phyloP scores from a whole-genome alignment of 2,888 invertebrate genomes.

The Noctuana brunneofusca region DNA sequence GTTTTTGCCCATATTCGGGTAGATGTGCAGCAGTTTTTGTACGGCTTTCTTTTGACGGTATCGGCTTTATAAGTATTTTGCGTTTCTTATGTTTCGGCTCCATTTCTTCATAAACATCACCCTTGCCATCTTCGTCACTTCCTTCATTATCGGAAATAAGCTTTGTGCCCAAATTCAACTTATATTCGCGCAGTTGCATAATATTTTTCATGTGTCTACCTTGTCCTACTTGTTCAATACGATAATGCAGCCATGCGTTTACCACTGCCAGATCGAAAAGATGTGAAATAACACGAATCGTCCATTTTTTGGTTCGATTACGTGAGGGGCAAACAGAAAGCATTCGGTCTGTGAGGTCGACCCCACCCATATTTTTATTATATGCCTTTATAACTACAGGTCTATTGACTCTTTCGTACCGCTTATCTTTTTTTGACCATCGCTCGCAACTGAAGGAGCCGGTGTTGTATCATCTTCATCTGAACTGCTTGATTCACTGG shows the following conservation, averaged over 20 bases:
- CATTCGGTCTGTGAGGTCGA: no score
- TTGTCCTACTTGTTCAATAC: background rate
- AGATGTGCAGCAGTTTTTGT: background rate
- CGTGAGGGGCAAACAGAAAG: background rate
- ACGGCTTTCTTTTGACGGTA: background rate
- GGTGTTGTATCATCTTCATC: background rate
- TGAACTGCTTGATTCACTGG: background rate
- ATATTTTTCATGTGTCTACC: background rate
- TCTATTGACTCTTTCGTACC: background rate
- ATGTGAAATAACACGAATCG: background rate
- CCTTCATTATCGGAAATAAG: no score
- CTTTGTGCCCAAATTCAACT: no score
- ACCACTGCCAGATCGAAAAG: background rate
- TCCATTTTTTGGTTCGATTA: background rate
- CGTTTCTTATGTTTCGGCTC: slow-evolving; percentile 1
- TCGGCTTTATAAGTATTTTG: background rate
- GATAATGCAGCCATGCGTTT: no score
- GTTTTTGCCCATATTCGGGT: background rate
- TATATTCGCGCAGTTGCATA: no score
- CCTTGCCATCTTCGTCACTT: no score
- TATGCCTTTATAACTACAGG: background rate
- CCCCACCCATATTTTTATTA: no score
- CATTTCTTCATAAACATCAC: background rate
- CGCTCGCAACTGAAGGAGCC: background rate
- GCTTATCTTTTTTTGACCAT: background rate